These are phyloP conservation scores for Synergus japonicus DNA, from an alignment of 2,888 invertebrate genomes.

Conservation along the genomic window DNA sequence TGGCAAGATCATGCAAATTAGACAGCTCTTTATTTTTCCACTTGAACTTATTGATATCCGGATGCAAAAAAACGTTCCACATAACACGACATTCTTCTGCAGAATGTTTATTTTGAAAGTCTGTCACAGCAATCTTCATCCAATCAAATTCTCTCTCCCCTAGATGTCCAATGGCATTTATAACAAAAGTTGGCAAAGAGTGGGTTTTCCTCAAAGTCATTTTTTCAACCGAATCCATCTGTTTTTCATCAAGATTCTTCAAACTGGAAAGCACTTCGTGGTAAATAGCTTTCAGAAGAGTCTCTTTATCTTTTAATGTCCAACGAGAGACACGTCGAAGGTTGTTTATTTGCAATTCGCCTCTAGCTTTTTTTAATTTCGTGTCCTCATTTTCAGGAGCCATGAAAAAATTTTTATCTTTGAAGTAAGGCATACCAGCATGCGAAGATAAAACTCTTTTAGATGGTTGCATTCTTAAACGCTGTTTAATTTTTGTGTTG, in stretches of 20 bases:
- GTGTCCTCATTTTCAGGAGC: constrained; percentile 83
- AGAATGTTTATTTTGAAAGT: constrained; percentile 80
- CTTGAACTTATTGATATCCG: constrained; percentile 81
- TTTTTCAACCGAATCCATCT: constrained; percentile 44
- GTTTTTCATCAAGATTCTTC: constrained; percentile 40
- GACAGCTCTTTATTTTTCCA: constrained; percentile 80
- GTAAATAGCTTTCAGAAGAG: constrained; percentile 78
- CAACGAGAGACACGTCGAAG: constrained; percentile 70
- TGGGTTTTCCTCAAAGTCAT: constrained; percentile 42
- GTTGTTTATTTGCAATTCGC: constrained; percentile 68
- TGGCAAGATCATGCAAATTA: constrained; percentile 74
- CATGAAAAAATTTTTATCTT: constrained; percentile 80
- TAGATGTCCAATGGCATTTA: constrained; percentile 61
- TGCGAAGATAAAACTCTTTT: constrained; percentile 48
- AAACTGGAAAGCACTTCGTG: constrained; percentile 65
- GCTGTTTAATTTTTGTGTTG: constrained; percentile 52
- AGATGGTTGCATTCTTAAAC: constrained; percentile 13
- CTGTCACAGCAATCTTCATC: constrained; percentile 78
- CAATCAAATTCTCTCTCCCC: constrained; percentile 79
- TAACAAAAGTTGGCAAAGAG: constrained; percentile 58
- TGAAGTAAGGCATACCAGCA: constrained; percentile 84
- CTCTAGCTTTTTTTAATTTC: constrained; percentile 73
- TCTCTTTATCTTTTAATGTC: constrained; percentile 80
- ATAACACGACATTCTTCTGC: constrained; percentile 83
- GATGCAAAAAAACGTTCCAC: constrained; percentile 86